Base-by-base conservation (phyloP, 2,888 invertebrate species). In the Eupithecia exiguata region DNA sequence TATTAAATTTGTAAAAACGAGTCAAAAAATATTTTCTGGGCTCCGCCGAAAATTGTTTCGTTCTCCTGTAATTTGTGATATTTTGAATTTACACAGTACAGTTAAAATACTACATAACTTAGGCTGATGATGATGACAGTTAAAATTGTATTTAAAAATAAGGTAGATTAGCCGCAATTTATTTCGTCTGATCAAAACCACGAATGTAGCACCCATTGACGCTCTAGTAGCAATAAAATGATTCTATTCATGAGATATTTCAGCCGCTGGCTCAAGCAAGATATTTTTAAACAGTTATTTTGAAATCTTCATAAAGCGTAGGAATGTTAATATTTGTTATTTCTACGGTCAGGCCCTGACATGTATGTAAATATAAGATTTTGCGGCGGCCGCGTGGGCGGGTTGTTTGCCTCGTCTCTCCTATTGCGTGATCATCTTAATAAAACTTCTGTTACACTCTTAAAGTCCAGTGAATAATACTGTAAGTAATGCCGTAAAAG, bases 341-440 rank as follows among this genome's bases (percentile, higher is more conserved):
- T 76, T 77, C 74, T 72, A 79, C 72, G 66, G 74, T 61, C 74
- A 71, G 63, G 70, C 75, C 70, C 68, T 77, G 79, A 72, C 76
- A 80, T 82, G 82, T 85, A 84, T 86, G 87, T 87, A 86, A 86
- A 87, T 86, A 84, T 82, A 87, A 84, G 84, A 81, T 83, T 85
- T 79, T 78, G 81, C 81, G 84, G 80, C 80, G 84, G 83, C 82
- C 86, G 92, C 93, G 86, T 93, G 92, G 89, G 92, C 88, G 86
- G 25, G 90, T 88, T 88, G 93, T 90, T 93, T 89, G 91, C 92
- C 93, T 93, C 92, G 91, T 78, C 85, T 86, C 88, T 87, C 84
- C 88, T 88, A 90, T 91, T 92, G 91, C 92, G 92, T 90, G 92
- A 89, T 89, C 85, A 84, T 87, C 89, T 89, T 89, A 89, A 92